These are phyloP conservation scores for Coregonus sp. DNA, from an alignment of 2,797 vertebrate species.

Conservation along the genomic window DNA sequence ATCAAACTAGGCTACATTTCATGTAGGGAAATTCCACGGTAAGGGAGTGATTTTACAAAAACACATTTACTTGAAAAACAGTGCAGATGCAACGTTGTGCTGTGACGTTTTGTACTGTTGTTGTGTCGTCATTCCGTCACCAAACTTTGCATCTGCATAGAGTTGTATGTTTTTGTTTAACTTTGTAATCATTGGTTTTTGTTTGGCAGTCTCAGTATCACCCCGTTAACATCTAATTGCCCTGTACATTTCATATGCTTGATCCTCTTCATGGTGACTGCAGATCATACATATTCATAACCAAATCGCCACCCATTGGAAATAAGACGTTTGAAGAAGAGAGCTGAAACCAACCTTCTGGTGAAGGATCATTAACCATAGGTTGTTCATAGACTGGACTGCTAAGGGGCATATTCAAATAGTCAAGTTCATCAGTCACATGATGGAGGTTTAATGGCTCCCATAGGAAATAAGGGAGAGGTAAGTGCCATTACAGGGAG, in stretches of 20 bases:
- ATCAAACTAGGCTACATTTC: background rate
- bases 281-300: background rate
- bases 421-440: conserved; percentile 28
- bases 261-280: background rate
- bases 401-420: conserved; percentile 49
- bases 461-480: conserved; percentile 26
- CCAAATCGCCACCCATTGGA: background rate
- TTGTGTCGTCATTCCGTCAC: too few relatives aligned
- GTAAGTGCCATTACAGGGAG: conserved; percentile 37
- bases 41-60: too few relatives aligned
- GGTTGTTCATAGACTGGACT: conserved; percentile 28
- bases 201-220: too few relatives aligned
- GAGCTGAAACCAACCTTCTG: conserved; percentile 32
- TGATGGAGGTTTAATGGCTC: conserved; percentile 44
- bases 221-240: background rate
- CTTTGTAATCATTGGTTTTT: too few relatives aligned
- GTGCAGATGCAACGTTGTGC: too few relatives aligned
- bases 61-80: too few relatives aligned
- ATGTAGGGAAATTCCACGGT: too few relatives aligned
- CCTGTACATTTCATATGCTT: background rate
- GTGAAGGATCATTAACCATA: conserved; percentile 33
- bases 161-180: too few relatives aligned
- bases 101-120: too few relatives aligned
- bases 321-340: conserved; percentile 21
- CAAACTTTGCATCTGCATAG: too few relatives aligned